Percentiles rank a stretch among this genome's conserved stretches.
Conservation (phyloP, 2,113 vertebrate genomes). For the Albula glossodonta region DNA sequence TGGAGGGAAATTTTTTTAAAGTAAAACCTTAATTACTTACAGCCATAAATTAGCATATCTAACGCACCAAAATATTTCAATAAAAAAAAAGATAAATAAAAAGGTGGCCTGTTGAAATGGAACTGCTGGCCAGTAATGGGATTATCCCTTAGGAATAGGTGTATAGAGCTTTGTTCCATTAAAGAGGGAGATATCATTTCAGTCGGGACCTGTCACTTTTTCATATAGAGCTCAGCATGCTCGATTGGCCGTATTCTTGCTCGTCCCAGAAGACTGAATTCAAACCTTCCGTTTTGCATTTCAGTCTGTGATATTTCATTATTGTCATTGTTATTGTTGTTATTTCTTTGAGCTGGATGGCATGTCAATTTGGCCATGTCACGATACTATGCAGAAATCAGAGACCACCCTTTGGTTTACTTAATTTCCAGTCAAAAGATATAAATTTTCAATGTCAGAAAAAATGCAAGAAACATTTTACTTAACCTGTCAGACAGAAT, state of each 20-base stretch:
- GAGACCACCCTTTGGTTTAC: too few species aligned
- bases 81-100: conserved; percentile 3
- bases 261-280: background rate
- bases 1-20: conserved; percentile 13
- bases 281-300: background rate
- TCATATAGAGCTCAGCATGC: background rate
- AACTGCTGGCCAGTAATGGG: conserved; percentile 19
- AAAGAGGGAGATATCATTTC: conserved; percentile 13
- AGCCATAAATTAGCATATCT: conserved; percentile 36
- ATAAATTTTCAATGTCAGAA: too few species aligned
- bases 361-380: too few species aligned
- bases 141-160: conserved; percentile 12
- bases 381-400: too few species aligned
- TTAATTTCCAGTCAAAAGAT: too few species aligned
- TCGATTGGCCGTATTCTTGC: background rate
- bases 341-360: too few species aligned
- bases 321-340: too few species aligned
- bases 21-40: conserved; percentile 30
- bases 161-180: background rate
- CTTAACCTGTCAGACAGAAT: too few species aligned
- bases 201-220: background rate
- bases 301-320: background rate
- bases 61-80: conserved; percentile 22
- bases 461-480: too few species aligned
- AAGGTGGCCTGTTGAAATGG: conserved; percentile 11